A percentile compares a stretch with the other conserved stretches of the same genome.
Evolutionary conservation across 2,797 vertebrate genomes (phyloP).

Genomic region (Myiotriccus ornatus): DNA sequence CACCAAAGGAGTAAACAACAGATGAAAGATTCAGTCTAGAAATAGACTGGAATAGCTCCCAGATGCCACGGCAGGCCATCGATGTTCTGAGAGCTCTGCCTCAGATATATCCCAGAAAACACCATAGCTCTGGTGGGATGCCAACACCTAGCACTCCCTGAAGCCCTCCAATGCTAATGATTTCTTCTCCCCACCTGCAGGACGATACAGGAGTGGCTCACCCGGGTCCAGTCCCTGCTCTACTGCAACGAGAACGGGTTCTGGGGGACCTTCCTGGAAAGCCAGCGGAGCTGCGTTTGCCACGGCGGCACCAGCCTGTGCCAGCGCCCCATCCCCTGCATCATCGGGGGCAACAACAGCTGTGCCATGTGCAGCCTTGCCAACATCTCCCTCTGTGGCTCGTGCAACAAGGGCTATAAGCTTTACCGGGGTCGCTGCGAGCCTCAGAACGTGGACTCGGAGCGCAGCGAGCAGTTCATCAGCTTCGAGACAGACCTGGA

Average conservation of each 20-base stretch:
- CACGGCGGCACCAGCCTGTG: constrained; percentile 93
- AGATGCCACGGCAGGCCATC: background rate
- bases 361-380: constrained; percentile 99
- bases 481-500: constrained; percentile 99
- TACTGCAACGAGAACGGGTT: constrained; percentile 99
- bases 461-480: constrained; percentile 98
- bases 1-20: background rate
- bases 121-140: background rate
- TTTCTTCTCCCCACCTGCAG: constrained; percentile 70
- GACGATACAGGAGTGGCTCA: constrained; percentile 98
- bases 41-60: constrained; percentile 4
- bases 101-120: background rate
- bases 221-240: constrained; percentile 95
- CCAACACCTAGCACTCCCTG: background rate
- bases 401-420: constrained; percentile 99
- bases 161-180: background rate
- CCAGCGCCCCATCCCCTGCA: constrained; percentile 95
- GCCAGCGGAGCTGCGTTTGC: constrained; percentile 94
- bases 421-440: constrained; percentile 96
- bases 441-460: constrained; percentile 98
- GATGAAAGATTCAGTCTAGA: background rate
- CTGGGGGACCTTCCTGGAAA: constrained; percentile 98
- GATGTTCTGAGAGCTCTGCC: background rate
- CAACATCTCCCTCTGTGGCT: constrained; percentile 98
- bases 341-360: constrained; percentile 98